Conservation (phyloP, 2,888 invertebrate species). For the Ennomos erosarius region DNA sequence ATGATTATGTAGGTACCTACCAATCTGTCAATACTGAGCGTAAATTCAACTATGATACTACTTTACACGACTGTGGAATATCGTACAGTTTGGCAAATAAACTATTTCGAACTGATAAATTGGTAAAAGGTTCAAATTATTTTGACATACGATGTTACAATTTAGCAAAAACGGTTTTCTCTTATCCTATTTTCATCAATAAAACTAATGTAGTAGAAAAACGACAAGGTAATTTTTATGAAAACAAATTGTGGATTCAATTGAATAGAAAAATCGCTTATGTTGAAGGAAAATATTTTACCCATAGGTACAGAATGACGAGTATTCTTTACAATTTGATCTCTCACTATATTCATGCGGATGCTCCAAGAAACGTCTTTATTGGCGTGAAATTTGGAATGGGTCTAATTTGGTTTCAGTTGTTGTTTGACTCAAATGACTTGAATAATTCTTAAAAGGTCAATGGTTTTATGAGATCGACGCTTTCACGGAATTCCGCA, state of each 20-base stretch:
- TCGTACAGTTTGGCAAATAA: too few relatives aligned
- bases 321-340: constrained; percentile 21
- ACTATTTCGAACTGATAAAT: too few relatives aligned
- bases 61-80: too few relatives aligned
- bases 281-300: constrained; percentile 16
- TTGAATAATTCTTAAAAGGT: constrained; percentile 22
- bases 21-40: too few relatives aligned
- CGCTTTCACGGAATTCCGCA: constrained; percentile 3
- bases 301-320: constrained; percentile 9
- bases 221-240: neutral
- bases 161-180: too few relatives aligned
- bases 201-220: too few relatives aligned
- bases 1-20: too few relatives aligned
- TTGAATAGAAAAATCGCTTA: constrained; percentile 12
- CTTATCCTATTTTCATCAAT: too few relatives aligned
- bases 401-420: constrained; percentile 20
- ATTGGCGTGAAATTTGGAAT: constrained; percentile 19
- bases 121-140: too few relatives aligned
- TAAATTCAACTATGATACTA: too few relatives aligned
- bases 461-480: constrained; percentile 15
- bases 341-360: constrained; percentile 13
- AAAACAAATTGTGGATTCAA: constrained; percentile 1
- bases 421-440: constrained; percentile 26
- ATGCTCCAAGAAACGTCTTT: constrained; percentile 10
- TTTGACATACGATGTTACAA: too few relatives aligned